Base-by-base conservation (phyloP, 2,113 vertebrate species). In the Melanotaenia duboulayi region DNA sequence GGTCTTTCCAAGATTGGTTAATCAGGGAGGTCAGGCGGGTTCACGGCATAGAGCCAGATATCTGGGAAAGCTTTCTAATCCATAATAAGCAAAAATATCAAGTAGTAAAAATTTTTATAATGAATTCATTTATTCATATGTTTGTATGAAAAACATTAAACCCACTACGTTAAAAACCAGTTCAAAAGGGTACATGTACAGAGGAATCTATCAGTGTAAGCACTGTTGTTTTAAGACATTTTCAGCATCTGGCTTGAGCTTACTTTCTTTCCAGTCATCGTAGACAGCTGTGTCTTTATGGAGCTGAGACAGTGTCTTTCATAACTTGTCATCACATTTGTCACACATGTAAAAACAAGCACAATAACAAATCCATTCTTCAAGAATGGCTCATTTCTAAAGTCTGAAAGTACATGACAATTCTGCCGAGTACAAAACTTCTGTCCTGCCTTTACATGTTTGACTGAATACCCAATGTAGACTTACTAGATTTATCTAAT, bases 1-100 rank as follows among this genome's bases (percentile, higher is more conserved):
- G 64, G 68, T 82, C 72, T 79, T 79, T 80, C 79, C 72, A 76
- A 12, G 0, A 32, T 57, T 50, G 23, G 23, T 57, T 28, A 52
- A 37, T 42, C 28, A 48, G 44, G 17, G 14, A n/a, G 17, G 42
- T 76, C 63, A 62, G 51, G 1, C 32, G 65, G 60, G 28, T 6
- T 10, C 11, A 12, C 13, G 37, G 25, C 64, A 20, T 14, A 51
- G 1, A 64, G n/a, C 1, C 35, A 32, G 22, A 37, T 16, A 54
- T 63, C 11, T 44, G 24, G 24, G 13, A 59, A 14, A 6, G 12
- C 3, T 40, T 59, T 46, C 17, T 46, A 4, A 3, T 46, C 3
- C 2, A 46, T 17, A 46, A 46, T 46, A 1, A 46, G 17, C 3
- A 16, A 46, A 46, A 19, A 46, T 19, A 46, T 7, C 44, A 46